Base-by-base conservation (phyloP, 2,888 invertebrate species). In the Megaustenia siamemsis region DNA sequence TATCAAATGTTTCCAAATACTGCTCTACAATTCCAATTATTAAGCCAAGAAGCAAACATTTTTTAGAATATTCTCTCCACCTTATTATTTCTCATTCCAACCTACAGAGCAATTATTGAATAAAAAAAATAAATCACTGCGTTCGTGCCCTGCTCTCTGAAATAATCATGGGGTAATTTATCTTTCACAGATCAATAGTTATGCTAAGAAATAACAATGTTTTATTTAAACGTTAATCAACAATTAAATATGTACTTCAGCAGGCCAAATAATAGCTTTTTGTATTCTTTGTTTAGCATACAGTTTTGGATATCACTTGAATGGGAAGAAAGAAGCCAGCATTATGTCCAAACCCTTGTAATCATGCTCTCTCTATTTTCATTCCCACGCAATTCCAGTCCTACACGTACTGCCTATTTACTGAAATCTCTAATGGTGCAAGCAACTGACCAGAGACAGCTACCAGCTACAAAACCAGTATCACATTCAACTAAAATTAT, bases 31-130 rank as follows among this genome's bases (percentile, higher is more conserved):
- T 78, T 63, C 66, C 78, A 18, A 32, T 66, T n/a, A 78, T 78
- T 45, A 43, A 66, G 60, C n/a, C 45, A 49, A 4, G 60, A 77
- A 38, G 38, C n/a, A 77, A 35, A 40, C 76, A 56, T 77, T 60
- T 60, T 56, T n/a, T 60, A 40, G 38, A n/a, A 24, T 77, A 24
- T 15, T 8, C n/a, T 21, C 49, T 32, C 32, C 32, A 2, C 4
- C 21, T 28, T 6, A 12, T 12, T 38, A 32, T 24, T 15, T 71
- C 28, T 15, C 45, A 35, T 6, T 6, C 38, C 35, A 56, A 60
- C 76, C 56, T 77, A 77, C n/a, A 45, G 12, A 10, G 18, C 45
- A 73, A 73, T 73, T 73, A 73, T 73, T 49, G 49, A 12, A 24
- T 73, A 15, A 45, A n/a, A 6, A 71, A n/a, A 71, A 71, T 5